phyloP scores from a whole-genome alignment of 2,888 invertebrate genomes.

The Pterostichus niger region DNA sequence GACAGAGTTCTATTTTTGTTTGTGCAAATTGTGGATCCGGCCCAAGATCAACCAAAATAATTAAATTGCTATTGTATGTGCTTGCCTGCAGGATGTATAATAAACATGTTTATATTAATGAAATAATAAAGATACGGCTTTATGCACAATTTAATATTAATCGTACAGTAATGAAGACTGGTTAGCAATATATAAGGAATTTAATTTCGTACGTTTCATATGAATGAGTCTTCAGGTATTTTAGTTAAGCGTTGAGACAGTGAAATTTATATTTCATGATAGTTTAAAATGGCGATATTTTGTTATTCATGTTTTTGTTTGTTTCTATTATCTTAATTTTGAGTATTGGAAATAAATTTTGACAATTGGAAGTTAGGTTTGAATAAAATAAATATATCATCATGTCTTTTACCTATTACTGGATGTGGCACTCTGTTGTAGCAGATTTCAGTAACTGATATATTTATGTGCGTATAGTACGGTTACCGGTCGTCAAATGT shows the following conservation, averaged over 20 bases:
- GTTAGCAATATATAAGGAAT: constrained; percentile 60
- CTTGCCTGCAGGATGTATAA: constrained; percentile 41
- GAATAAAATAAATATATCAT: too few relatives aligned
- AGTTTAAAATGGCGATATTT: background rate
- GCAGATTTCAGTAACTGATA: too few relatives aligned
- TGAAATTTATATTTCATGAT: constrained; percentile 7
- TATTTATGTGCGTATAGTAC: too few relatives aligned
- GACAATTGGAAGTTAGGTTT: too few relatives aligned
- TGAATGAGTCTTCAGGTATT: constrained; percentile 60
- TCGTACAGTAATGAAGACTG: constrained; percentile 63
- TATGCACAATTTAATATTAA: constrained; percentile 64
- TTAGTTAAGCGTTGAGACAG: constrained; percentile 14
- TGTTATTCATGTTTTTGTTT: background rate
- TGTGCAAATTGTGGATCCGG: background rate
- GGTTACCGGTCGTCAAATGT: too few relatives aligned
- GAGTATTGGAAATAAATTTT: background rate
- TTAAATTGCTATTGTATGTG: constrained; percentile 38
- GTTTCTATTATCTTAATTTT: background rate
- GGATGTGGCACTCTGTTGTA: too few relatives aligned
- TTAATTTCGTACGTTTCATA: constrained; percentile 33
- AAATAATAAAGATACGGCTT: constrained; percentile 64
- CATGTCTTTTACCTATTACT: too few relatives aligned
- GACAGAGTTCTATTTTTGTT: constrained; percentile 43
- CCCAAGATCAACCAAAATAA: constrained; percentile 32
- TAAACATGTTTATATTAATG: constrained; percentile 67